A percentile compares a stretch with the other conserved stretches of the same genome.
Evolutionary conservation across 2,888 invertebrate genomes (phyloP).

Genomic region (Oxyteleia sp.): DNA sequence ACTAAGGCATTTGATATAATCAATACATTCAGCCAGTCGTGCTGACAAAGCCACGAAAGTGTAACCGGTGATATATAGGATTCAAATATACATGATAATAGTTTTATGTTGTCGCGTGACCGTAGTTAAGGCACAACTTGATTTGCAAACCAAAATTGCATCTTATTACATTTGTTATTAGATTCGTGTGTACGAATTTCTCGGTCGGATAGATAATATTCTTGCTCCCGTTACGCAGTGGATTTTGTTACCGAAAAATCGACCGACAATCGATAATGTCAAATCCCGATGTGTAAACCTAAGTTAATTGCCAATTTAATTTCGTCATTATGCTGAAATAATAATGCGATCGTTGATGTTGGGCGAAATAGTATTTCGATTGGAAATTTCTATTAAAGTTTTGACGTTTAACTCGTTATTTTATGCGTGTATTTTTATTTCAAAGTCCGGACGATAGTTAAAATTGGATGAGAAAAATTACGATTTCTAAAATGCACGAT

Average conservation of each 20-base stretch:
- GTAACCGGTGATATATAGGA: slow-evolving; percentile 5
- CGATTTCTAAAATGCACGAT: too few relatives aligned
- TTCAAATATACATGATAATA: slow-evolving; percentile 21
- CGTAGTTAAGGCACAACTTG: not conserved
- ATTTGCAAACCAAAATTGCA: slow-evolving; percentile 2
- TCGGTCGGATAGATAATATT: slow-evolving; percentile 12
- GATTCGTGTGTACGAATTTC: not conserved
- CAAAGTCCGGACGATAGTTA: too few relatives aligned
- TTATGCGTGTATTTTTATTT: too few relatives aligned
- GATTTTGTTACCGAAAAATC: slow-evolving; percentile 25
- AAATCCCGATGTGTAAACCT: slow-evolving; percentile 24
- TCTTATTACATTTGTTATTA: not conserved
- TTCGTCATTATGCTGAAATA: slow-evolving; percentile 48
- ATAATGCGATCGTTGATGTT: too few relatives aligned
- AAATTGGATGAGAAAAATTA: too few relatives aligned
- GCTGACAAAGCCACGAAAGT: slow-evolving; percentile 31
- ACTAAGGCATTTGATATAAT: slow-evolving; percentile 29
- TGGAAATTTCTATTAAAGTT: slow-evolving; percentile 31
- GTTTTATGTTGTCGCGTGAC: not conserved
- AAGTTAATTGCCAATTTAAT: slow-evolving; percentile 57
- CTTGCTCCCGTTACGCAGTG: not conserved
- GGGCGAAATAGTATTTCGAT: slow-evolving; percentile 12
- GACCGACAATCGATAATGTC: slow-evolving; percentile 1
- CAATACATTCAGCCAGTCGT: slow-evolving; percentile 25
- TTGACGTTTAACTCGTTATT: slow-evolving; percentile 6